phyloP scores from a whole-genome alignment of 2,888 invertebrate genomes.

The Lapara coniferarum region DNA sequence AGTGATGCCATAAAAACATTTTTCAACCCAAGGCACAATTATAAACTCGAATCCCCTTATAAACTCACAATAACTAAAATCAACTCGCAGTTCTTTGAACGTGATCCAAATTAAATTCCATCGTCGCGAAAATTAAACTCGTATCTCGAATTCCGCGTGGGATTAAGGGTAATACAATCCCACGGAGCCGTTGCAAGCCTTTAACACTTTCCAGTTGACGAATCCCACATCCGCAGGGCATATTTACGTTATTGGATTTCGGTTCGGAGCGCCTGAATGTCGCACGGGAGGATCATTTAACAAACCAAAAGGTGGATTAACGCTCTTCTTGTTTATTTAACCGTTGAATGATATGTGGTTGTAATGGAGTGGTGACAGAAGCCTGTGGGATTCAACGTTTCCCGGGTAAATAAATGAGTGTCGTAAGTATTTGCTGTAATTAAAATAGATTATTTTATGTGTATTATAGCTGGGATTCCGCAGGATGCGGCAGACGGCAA shows the following conservation, averaged over 20 bases:
- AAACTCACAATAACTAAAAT: background rate
- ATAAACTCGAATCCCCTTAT: background rate
- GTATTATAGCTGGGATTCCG: too few relatives aligned
- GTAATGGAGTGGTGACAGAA: constrained; percentile 9
- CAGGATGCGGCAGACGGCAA: too few relatives aligned
- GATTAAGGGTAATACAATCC: background rate
- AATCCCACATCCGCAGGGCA: constrained; percentile 32
- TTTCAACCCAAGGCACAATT: background rate
- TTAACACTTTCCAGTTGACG: constrained; percentile 24
- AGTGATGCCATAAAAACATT: too few relatives aligned
- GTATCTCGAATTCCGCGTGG: constrained; percentile 11
- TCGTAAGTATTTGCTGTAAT: too few relatives aligned
- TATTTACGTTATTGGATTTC: constrained; percentile 58
- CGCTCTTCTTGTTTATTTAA: constrained; percentile 47
- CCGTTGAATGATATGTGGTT: constrained; percentile 36
- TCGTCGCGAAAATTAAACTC: constrained; percentile 12
- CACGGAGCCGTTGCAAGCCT: constrained; percentile 11
- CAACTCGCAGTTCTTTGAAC: background rate
- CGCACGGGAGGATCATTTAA: constrained; percentile 55
- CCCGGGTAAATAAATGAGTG: too few relatives aligned
- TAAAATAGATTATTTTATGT: too few relatives aligned
- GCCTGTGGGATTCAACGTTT: too few relatives aligned
- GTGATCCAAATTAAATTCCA: constrained; percentile 17
- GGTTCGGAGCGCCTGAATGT: constrained; percentile 46
- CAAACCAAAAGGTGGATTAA: constrained; percentile 40